Conservation (phyloP, 2,797 vertebrate genomes). For the Coregonus ussuriensis region DNA sequence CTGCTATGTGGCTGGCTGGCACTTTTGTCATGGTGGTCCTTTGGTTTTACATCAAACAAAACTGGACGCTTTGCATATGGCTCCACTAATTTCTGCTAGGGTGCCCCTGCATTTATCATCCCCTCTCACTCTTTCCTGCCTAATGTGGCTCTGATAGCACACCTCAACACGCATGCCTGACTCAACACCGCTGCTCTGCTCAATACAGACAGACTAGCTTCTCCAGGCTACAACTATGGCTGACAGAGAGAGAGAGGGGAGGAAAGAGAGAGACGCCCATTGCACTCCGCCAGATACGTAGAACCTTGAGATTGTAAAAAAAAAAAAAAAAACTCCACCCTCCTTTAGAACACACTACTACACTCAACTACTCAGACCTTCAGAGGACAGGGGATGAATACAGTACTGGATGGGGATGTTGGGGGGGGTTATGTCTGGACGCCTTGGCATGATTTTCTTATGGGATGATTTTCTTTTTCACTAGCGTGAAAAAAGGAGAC, state of each 20-base stretch:
- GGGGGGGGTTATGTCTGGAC: not conserved
- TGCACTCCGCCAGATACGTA: slow-evolving; percentile 65
- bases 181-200: not conserved
- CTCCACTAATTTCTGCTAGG: slow-evolving; percentile 77
- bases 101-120: slow-evolving; percentile 74
- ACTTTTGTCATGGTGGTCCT: slow-evolving; percentile 78
- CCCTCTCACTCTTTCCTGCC: slow-evolving; percentile 59
- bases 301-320: slow-evolving; percentile 70
- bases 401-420: not conserved
- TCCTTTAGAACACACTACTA: not conserved
- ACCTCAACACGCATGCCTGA: slow-evolving; percentile 17
- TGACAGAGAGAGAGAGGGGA: not conserved
- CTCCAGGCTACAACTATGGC: not conserved
- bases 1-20: slow-evolving; percentile 74
- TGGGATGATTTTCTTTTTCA: not conserved
- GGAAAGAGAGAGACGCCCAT: slow-evolving; percentile 27
- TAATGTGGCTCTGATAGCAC: slow-evolving; percentile 62
- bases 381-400: not conserved
- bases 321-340: slow-evolving; percentile 20
- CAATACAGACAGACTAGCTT: not conserved
- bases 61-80: slow-evolving; percentile 76
- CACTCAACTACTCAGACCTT: not conserved
- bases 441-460: too few species aligned
- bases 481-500: too few species aligned
- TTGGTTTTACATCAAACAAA: slow-evolving; percentile 82